Base-by-base conservation (phyloP, 2,888 invertebrate species). In the Sabellastarte sp. region DNA sequence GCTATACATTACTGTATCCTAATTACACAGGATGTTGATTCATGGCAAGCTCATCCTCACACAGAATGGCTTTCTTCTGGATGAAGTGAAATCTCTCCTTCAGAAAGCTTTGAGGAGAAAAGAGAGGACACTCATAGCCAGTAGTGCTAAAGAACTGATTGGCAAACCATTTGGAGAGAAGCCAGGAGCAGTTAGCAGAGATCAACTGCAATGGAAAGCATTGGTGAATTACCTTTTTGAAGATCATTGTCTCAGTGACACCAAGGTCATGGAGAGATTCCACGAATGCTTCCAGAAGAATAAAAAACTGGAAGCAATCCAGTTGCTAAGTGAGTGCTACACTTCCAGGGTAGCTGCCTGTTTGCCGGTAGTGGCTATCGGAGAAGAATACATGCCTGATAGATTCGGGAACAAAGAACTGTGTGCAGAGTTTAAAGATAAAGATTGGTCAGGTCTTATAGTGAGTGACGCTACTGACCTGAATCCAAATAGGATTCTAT, bases 11-110 rank as follows among this genome's bases (percentile, higher is more conserved):
- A n/a, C n/a, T n/a, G n/a, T n/a, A n/a, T n/a, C n/a, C n/a, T n/a
- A n/a, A n/a, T n/a, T n/a, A n/a, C n/a, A n/a, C n/a, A n/a, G n/a
- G 20, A 65, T 65, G 65, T 60, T 63, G 41, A 63, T 65, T 33
- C 63, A 65, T 31, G 65, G 65, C 20, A 31, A 50, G 29, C 32
- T 65, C 32, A 33, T 60, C 41, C 60, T 65, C 28, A 65, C 65
- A 1, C 24, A 53, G 4, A 28, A 57, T 57, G 59, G 63, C 30
- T 1, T 65, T 51, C 53, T 65, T 56, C 57, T 65, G 57, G 65
- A 65, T 29, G 65, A 65, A 33, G 33, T 56, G 24, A 50, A 51
- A 24, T 65, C 65, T 2, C 57, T 65, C 3, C 60, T 65, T 20
- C 65, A 65, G 57, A 65, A 65, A 30, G 26, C 63, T 28, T 60